Evolutionary conservation across 2,113 vertebrate genomes (phyloP), one percentile per base, ranked within the genome.

Genomic region (Sialia sialis): DNA sequence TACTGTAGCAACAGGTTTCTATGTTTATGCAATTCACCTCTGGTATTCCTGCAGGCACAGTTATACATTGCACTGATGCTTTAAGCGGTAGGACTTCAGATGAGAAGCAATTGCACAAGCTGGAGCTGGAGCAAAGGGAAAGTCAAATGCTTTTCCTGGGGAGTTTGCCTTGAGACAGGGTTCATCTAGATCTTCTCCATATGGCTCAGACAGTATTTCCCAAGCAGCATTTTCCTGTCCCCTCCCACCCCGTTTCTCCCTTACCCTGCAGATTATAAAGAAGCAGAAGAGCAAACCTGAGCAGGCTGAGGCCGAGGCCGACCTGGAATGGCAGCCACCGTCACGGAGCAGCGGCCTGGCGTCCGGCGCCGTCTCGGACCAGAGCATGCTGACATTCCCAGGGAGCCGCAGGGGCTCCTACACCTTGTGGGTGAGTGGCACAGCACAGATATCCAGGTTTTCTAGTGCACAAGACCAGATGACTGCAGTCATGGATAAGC

Each of bases 391-490:
- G 19, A 96, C 94, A 6, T 90, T 97, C 23, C 97, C 94, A 1
- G 95, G 98, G 34, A 98, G 96, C 82, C 94, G 58, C 72, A 96
- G 87, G 25, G 96, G 96, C 8, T 97, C 98, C 44, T 96, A 97
- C 93, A 93, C 98, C 1, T 97, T 99, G 58, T 99, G 98, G 99
- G 99, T 99, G 95, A 99, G 99, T 97, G 79, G 26, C 20, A 21
- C 26, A 26, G 39, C 29, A 13, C 69, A 52, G 0, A 17, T n/a
- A 1, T 5, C 39, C 32, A 0, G 36, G 34, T 15, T 20, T 73
- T 23, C 51, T 41, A 30, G 8, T 25, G 70, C 55, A 39, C 46
- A 20, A 21, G 69, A n/a, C 21, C 21, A 2, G 9, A 10, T 38
- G 22, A 4, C 18, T 59, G 73, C 36, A 38, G 34, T 34, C 11